Base-by-base conservation (phyloP, 2,888 invertebrate genomes). In the Urechis unicinctus region DNA sequence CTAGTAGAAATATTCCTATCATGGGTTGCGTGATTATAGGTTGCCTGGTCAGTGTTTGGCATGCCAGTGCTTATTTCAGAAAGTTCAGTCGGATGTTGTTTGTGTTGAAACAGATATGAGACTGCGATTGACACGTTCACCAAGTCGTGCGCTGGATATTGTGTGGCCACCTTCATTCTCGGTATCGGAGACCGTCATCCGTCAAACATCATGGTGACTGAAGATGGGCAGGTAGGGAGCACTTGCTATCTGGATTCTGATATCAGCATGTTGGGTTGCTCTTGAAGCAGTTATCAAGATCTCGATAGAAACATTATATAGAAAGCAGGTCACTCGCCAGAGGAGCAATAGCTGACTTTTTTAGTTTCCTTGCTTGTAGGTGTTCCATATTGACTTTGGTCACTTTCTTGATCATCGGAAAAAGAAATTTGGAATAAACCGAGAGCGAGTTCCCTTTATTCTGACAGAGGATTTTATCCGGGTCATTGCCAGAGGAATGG, bases 351-450 rank as follows among this genome's bases (percentile, higher is more conserved):
- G 36, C 13, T 13, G 17, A 17, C 21, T 45, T 13, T 45, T 21
- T 6, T 9, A 6, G 13, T 45, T 45, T 21, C 51, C n/a, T 31
- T 57, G 17, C 22, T 61, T 65, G 21, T 71, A 83, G 79, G 82
- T 84, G 57, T 84, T 84, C 67, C 84, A 84, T 70, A 83, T 85
- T 56, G 84, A 85, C 68, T 84, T 84, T 70, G 84, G 84, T 21
- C 84, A 85, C 65, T 83, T 84, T 68, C 70, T 84, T 57, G 82
- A 84, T 53, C 84, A 84, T 70, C 81, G 82, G 65, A 84, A 84
- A 73, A 83, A 83, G 68, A 84, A 84, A 68, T 81, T 84, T 75
- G 84, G 84, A 41, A 83, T 84, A 61, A 82, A 81, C 64, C 68
- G 84, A 50, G 84, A 84, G 66, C 70, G 83, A n/a, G 83, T 83